Evolutionary conservation across 2,113 vertebrate species (phyloP), one percentile per base, ranked within the genome.

Genomic region (Coregonus clupeaformis): DNA sequence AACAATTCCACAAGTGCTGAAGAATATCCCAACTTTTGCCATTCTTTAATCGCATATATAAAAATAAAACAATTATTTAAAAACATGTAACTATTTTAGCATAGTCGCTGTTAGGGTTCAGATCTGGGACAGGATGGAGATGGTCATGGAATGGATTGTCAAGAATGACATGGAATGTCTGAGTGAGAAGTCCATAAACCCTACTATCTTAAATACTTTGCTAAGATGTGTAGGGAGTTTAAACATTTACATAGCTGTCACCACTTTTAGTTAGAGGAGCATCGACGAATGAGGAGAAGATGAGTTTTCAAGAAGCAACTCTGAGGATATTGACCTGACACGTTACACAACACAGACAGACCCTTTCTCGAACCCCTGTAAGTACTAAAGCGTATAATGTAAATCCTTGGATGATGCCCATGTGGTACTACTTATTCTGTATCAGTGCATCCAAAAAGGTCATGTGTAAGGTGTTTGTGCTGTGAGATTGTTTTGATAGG

Each of bases 41-140:
- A 52, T 52, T 52, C 12, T 14, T 67, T 20, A 67, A 29, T 30
- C 4, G 12, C 6, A 32, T 18, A 52, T 36, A 36, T 32, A 67
- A 32, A 67, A 20, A 67, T n/a, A n/a, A n/a, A n/a, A n/a, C n/a
- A n/a, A n/a, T n/a, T n/a, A 52, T 36, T 67, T 32, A 67, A 32
- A 67, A 20, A 67, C 65, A 67, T 36, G 52, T 20, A 18, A 55
- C 52, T 6, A 55, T 59, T 22, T 22, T 2, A 59, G 6, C 57
- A 22, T 60, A n/a, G 57, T 22, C 57, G 3, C 11, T 67, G 63
- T 65, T 16, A 36, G 30, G 29, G n/a, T 25, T 20, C 65, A 32
- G 16, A 67, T 67, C 29, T 67, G 65, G 64, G 27, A 66, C 29
- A 60, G n/a, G 16, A 60, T 60, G 18, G 18, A 60, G n/a, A 6